Evolutionary conservation across 2,797 vertebrate genomes (phyloP).

Genomic region (Acanthurus lineatus): DNA sequence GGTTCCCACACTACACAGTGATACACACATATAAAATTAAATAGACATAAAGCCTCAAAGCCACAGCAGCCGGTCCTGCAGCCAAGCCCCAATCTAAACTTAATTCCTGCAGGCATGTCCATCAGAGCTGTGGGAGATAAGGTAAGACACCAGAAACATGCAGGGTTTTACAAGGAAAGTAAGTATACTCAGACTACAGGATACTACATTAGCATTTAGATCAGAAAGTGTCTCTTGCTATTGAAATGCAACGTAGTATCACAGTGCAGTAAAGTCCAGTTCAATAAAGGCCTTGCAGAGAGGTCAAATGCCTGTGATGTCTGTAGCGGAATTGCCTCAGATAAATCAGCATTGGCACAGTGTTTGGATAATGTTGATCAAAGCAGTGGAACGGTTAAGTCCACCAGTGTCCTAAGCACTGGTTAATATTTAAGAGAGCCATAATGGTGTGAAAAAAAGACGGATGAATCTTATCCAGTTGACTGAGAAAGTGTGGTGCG

Average conservation of each 20-base stretch:
- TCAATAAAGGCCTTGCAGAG: constrained; percentile 51
- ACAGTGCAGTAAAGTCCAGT: constrained; percentile 65
- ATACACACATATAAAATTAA: constrained; percentile 32
- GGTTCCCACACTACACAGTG: constrained; percentile 3
- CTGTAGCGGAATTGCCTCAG: constrained; percentile 52
- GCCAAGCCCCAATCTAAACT: constrained; percentile 61
- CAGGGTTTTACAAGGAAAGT: constrained; percentile 64
- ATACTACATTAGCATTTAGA: constrained; percentile 80
- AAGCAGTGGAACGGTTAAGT: constrained; percentile 51
- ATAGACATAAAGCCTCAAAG: constrained; percentile 46
- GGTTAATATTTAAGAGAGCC: constrained; percentile 67
- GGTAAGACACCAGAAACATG: constrained; percentile 54
- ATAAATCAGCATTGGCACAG: constrained; percentile 57
- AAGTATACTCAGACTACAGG: constrained; percentile 60
- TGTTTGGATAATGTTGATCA: constrained; percentile 69
- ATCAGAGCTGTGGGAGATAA: constrained; percentile 70
- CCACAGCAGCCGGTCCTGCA: constrained; percentile 33
- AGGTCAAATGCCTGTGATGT: constrained; percentile 58
- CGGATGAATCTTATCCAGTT: constrained; percentile 63
- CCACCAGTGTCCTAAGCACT: constrained; percentile 38
- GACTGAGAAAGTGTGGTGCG: constrained; percentile 36
- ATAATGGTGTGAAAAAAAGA: constrained; percentile 47
- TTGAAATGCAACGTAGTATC: constrained; percentile 67
- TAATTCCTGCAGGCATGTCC: constrained; percentile 68
- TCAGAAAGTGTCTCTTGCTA: constrained; percentile 60